A percentile compares a stretch with the other conserved stretches of the same genome.
Evolutionary conservation across 2,113 vertebrate species (phyloP).

Genomic region (Oryzias curvinotus): DNA sequence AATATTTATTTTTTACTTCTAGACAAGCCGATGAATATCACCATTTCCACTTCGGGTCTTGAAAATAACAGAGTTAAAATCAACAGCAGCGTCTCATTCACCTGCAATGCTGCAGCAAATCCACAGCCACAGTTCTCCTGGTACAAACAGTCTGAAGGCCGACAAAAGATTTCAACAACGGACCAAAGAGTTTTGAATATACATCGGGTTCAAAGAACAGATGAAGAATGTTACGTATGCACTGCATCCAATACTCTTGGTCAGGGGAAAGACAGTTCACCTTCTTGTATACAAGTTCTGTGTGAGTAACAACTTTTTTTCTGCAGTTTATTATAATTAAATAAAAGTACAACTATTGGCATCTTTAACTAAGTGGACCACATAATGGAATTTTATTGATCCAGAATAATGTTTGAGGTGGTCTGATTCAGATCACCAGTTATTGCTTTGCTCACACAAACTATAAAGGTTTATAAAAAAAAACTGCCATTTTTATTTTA

Average conservation of each 20-base stretch:
- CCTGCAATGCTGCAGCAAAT: conserved; percentile 41
- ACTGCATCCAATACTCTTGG: conserved; percentile 23
- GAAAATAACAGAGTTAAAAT: conserved; percentile 5
- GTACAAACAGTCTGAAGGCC: conserved; percentile 9
- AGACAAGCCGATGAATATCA: conserved; percentile 49
- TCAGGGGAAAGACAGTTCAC: neutral
- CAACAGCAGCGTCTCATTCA: too few relatives aligned
- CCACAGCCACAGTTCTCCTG: conserved; percentile 31
- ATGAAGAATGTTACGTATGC: conserved; percentile 57
- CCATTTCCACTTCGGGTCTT: accelerated
- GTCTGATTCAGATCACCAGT: too few relatives aligned
- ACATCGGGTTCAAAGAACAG: neutral
- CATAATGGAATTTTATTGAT: too few relatives aligned
- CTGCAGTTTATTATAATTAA: neutral
- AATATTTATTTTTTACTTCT: neutral
- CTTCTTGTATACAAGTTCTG: conserved; percentile 39
- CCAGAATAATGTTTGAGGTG: too few relatives aligned
- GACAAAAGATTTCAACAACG: accelerated
- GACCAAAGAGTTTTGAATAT: accelerated
- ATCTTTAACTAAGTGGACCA: neutral
- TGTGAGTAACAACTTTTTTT: conserved; percentile 64
- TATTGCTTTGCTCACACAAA: too few relatives aligned
- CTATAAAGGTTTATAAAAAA: too few relatives aligned
- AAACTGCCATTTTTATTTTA: too few relatives aligned
- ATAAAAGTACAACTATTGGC: neutral